Conservation (phyloP, 2,797 vertebrate species). For the Forpus xanthops region DNA sequence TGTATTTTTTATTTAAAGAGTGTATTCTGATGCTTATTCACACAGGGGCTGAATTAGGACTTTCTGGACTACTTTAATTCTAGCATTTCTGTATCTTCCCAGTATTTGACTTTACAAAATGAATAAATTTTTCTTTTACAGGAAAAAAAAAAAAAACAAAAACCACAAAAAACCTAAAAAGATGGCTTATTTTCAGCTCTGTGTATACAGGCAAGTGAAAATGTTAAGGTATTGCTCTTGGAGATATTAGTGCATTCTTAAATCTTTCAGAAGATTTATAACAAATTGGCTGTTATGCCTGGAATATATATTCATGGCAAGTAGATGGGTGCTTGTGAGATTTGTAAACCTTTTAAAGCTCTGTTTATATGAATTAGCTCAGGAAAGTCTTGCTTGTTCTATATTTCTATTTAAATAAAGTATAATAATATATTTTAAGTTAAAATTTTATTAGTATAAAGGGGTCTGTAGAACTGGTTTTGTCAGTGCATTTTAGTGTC, state of each 20-base stretch:
- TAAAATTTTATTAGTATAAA: slow-evolving; percentile 76
- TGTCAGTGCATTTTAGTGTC: slow-evolving; percentile 51
- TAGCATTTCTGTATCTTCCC: neutral
- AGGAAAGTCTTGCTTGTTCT: neutral
- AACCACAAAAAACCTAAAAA: too few species aligned
- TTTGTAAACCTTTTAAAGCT: neutral
- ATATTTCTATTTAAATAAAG: neutral
- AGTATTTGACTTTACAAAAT: neutral
- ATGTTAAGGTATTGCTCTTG: neutral
- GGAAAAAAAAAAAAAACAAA: slow-evolving; percentile 1
- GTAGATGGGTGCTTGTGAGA: neutral
- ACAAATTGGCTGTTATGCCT: neutral
- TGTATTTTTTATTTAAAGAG: neutral
- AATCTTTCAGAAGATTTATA: neutral
- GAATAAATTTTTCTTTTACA: neutral
- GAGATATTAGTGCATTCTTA: neutral
- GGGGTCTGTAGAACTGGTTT: slow-evolving; percentile 23
- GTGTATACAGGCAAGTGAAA: neutral
- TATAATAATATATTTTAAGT: neutral
- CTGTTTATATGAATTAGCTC: neutral
- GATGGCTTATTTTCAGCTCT: neutral
- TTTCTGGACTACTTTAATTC: neutral
- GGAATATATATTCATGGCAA: neutral
- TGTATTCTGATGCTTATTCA: neutral
- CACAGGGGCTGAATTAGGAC: neutral